These are phyloP conservation scores for Meloidogyne hapla DNA, from an alignment of 1,140 invertebrate species.

Conservation along the genomic window DNA sequence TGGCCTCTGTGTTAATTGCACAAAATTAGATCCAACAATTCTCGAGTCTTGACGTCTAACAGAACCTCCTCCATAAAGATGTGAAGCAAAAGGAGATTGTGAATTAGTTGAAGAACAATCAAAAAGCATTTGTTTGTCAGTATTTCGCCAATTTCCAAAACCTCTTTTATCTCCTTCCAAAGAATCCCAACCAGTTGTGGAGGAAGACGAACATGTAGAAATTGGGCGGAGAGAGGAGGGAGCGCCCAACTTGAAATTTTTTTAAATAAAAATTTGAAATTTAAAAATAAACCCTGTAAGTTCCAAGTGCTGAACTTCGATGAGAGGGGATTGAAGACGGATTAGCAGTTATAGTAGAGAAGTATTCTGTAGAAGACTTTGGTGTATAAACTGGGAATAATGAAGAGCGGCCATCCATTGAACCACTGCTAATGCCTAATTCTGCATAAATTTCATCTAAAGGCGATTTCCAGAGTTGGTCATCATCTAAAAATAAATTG, in stretches of 20 bases:
- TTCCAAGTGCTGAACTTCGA: slow-evolving; percentile 24
- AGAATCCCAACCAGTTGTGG: not conserved
- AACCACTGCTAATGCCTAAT: slow-evolving; percentile 19
- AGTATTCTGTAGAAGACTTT: slow-evolving; percentile 47
- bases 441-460: slow-evolving; percentile 45
- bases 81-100: slow-evolving; percentile 24
- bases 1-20: slow-evolving; percentile 51
- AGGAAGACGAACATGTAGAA: not conserved
- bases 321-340: slow-evolving; percentile 10
- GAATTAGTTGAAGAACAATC: slow-evolving; percentile 51
- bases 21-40: slow-evolving; percentile 57
- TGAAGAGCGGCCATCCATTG: slow-evolving; percentile 5
- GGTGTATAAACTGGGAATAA: slow-evolving; percentile 50
- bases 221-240: slow-evolving; percentile 23
- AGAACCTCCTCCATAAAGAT: slow-evolving; percentile 44
- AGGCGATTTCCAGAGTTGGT: slow-evolving; percentile 35
- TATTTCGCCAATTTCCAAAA: slow-evolving; percentile 35
- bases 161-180: slow-evolving; percentile 14
- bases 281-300: slow-evolving; percentile 27
- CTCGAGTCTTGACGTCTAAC: slow-evolving; percentile 43
- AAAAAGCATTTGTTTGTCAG: slow-evolving; percentile 45
- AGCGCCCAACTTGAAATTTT: not conserved
- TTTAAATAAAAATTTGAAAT: not conserved
- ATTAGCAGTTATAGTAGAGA: slow-evolving; percentile 9
- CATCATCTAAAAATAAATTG: slow-evolving; percentile 36